Base-by-base conservation (phyloP, 2,113 vertebrate genomes). In the Heterochromis multidens region DNA sequence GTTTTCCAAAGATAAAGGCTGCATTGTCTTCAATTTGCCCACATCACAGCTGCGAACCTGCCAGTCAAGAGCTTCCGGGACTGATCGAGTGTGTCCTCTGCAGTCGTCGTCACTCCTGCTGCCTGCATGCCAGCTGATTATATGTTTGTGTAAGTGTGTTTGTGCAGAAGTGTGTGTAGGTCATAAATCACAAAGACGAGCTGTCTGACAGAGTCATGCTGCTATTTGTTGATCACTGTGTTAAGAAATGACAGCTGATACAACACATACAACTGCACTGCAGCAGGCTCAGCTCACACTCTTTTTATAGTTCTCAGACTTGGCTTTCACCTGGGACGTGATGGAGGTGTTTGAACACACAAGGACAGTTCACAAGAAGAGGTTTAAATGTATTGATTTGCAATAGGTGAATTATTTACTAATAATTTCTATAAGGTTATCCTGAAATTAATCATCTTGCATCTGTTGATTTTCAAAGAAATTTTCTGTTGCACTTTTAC, bases 151-250 rank as follows among this genome's bases (percentile, higher is more conserved):
- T 17, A 59, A 37, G 76, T 46, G 61, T 79, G 35, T 85, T 58
- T 29, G 74, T 31, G 43, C 49, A 77, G 58, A 77, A 9, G 40
- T 35, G 62, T 74, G 62, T 49, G 70, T 10, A 31, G 46, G 82
- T 88, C 88, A 84, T 89, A 86, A 90, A 89, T 91, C 86, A 88
- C 21, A 76, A 62, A 77, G 77, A 88, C 60, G 80, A 91, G 89
- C 78, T 86, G 82, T 86, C 88, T 80, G 29, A 88, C 33, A 57
- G 54, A 78, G 60, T 60, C 52, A n/a, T 40, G 52, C 43, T 2
- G 3, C 57, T 58, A 65, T 87, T 74, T 87, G 82, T 77, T 90
- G 85, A 91, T 92, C 81, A 80, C 87, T 88, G 74, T 91, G 80
- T 91, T 92, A 86, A 70, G 79, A 91, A 89, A 83, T 80, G 83